phyloP scores from a whole-genome alignment of 2,888 invertebrate genomes.

The Pheosia tremula region DNA sequence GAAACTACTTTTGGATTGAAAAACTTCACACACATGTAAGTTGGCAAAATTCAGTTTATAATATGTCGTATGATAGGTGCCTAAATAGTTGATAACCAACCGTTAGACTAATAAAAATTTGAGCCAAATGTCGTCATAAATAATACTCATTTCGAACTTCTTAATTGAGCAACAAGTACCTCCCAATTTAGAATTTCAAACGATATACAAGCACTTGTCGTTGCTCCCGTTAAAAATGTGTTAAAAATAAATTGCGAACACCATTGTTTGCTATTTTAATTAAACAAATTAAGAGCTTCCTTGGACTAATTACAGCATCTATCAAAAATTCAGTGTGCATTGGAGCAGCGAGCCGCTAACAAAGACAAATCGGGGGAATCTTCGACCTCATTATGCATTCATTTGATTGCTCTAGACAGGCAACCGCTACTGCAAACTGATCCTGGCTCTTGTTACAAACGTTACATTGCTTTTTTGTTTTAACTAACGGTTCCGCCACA shows the following conservation, averaged over 20 bases:
- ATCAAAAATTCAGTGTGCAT: slow-evolving; percentile 37
- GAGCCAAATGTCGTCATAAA: no score
- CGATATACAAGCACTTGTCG: no score
- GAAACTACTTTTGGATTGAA: slow-evolving; percentile 24
- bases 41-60: not conserved
- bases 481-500: no score
- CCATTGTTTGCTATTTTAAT: slow-evolving; percentile 8
- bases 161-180: no score
- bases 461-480: not conserved
- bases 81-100: no score
- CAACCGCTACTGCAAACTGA: slow-evolving; percentile 35
- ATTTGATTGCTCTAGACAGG: slow-evolving; percentile 45
- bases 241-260: not conserved
- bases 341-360: slow-evolving; percentile 37
- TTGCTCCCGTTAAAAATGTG: no score
- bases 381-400: slow-evolving; percentile 51
- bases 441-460: slow-evolving; percentile 27
- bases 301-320: slow-evolving; percentile 29
- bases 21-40: slow-evolving; percentile 13
- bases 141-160: no score
- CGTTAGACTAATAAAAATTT: no score
- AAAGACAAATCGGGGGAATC: slow-evolving; percentile 52
- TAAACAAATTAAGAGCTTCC: slow-evolving; percentile 14
- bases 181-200: no score
- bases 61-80: no score